phyloP scores from a whole-genome alignment of 2,113 vertebrate genomes.

The Telmatochromis brichardi region DNA sequence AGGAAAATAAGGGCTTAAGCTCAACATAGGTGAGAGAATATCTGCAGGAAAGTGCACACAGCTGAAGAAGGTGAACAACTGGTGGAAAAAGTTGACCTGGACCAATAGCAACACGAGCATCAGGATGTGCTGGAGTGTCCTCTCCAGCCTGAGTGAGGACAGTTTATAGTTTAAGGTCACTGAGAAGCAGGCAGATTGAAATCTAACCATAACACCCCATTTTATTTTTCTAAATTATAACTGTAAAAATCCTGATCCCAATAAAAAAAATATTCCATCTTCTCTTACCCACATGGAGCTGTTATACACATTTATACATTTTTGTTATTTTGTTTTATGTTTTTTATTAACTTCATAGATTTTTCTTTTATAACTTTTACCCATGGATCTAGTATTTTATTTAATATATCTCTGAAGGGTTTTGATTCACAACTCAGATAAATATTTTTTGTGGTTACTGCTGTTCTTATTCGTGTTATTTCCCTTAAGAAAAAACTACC shows the following conservation, averaged over 20 bases:
- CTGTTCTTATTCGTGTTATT: not conserved
- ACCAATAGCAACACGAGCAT: not conserved
- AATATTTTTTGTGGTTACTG: not conserved
- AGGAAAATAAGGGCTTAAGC: constrained; percentile 9
- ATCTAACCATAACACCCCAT: not conserved
- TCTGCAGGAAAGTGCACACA: not conserved
- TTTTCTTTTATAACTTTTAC: not conserved
- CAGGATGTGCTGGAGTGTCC: not conserved
- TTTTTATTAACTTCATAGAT: not conserved
- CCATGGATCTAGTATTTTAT: not conserved
- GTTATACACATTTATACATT: not conserved
- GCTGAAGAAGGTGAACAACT: constrained; percentile 7
- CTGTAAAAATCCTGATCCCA: not conserved
- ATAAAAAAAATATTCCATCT: not conserved
- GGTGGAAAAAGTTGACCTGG: not conserved
- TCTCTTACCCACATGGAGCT: not conserved
- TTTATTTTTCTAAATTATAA: not conserved
- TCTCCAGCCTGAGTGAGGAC: not conserved
- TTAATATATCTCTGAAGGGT: not conserved
- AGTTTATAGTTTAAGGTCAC: not conserved
- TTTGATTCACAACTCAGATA: not conserved
- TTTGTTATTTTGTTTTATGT: not conserved
- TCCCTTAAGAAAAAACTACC: not conserved
- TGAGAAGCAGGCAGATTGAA: not conserved
- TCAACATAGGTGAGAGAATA: not conserved